Evolutionary conservation across 2,797 vertebrate species (phyloP).

Genomic region (Enteromius trimaculatus): DNA sequence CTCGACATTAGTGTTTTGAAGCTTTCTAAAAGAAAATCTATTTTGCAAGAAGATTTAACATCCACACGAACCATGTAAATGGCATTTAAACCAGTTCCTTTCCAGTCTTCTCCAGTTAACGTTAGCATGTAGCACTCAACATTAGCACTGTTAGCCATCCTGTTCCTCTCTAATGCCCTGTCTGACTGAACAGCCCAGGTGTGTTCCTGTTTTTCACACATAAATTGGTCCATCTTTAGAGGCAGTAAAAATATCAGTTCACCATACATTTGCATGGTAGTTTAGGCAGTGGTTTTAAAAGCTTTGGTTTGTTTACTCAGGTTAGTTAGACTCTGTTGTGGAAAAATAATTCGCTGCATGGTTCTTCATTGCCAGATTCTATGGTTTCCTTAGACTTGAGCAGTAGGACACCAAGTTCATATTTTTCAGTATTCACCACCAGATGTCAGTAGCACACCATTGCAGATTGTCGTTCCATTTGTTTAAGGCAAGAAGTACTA

Average conservation of each 20-base stretch:
- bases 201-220: constrained; percentile 49
- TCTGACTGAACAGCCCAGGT: constrained; percentile 60
- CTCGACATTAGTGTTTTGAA: not conserved
- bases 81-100: not conserved
- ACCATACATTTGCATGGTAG: not conserved
- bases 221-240: constrained; percentile 71
- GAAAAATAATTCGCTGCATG: not conserved
- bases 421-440: constrained; percentile 64
- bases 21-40: not conserved
- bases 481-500: not conserved
- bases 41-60: not conserved
- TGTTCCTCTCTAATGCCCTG: constrained; percentile 33
- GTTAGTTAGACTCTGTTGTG: not conserved
- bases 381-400: not conserved
- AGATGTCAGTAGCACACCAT: constrained; percentile 80
- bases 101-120: not conserved
- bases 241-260: constrained; percentile 74
- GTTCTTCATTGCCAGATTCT: not conserved
- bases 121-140: not conserved
- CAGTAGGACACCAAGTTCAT: not conserved
- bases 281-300: constrained; percentile 41
- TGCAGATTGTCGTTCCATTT: not conserved
- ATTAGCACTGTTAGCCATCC: not conserved
- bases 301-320: constrained; percentile 3
- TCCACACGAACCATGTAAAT: not conserved